Base-by-base conservation (phyloP, 2,888 invertebrate species). In the Tinea semifulvella region DNA sequence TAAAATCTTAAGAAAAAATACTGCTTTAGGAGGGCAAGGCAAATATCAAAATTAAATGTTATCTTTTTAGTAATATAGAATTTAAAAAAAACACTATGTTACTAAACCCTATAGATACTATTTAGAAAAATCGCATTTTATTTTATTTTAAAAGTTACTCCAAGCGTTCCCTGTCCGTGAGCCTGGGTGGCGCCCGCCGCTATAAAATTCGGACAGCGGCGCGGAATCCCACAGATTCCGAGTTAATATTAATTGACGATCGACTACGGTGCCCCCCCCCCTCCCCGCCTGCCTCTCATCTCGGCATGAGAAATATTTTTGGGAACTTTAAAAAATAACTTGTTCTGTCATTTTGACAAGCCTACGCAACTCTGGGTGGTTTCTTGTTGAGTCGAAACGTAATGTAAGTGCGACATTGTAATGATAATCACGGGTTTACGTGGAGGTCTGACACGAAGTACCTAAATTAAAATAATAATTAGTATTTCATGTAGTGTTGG, bases 221-320 rank as follows among this genome's bases (percentile, higher is more conserved):
- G 77, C 69, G 74, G 79, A 80, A 77, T 80, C 79, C 77, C 75
- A 79, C 77, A 77, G 79, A 79, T 79, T 77, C 72, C 75, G 65
- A 71, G 62, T 79, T 72, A 71, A 77, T 77, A 80, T 79, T 80
- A 79, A 79, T 80, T 77, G 77, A 72, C 72, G 73, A 79, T 77
- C 72, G 73, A 67, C 71, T 69, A 65, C 67, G 60, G 70, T 66
- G 66, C 61, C 61, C 65, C 55, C 57, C 66, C 61, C 61, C 65
- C 55, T 58, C 52, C 55, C 52, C 18, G 18, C n/a, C 7, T 16
- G n/a, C 18, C 22, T 40, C 22, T 22, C 22, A 22, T 36, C 31
- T 31, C 52, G 51, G 50, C 55, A 58, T 55, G 54, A 56, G 54
- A 54, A 56, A 57, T 57, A 56, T 56, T 56, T 53, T 53, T 53